Evolutionary conservation across 2,113 vertebrate genomes (phyloP), one percentile per base, ranked within the genome.

Genomic region (Mohoua ochrocephala): DNA sequence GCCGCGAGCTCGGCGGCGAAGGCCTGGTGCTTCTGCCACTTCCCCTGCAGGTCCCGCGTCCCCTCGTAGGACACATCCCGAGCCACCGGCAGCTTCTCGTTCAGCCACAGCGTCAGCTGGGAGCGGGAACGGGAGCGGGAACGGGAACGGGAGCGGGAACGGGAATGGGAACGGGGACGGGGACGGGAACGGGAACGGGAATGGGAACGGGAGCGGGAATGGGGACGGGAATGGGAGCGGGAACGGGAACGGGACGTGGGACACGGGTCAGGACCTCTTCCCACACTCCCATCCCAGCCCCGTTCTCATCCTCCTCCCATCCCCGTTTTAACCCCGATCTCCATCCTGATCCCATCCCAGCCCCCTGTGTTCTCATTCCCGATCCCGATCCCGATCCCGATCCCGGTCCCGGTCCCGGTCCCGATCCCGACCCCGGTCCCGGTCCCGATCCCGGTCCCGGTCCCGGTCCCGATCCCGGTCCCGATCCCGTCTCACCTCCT

Each of bases 1-100:
- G 99, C 99, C 9, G 98, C 98, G 94, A 99, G 98, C 93, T 99
- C 99, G 8, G 99, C 99, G 88, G 99, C 98, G 85, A 99, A 99
- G 12, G 98, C 98, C 94, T 99, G 99, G 92, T 99, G 99, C 89
- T 99, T 99, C 76, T 98, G 98, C 99, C 99, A 99, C 63, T 99
- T 99, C 97, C 98, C 99, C 97, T 99, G 99, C 53, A 99, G 98
- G 97, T 99, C 99, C 76, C 98, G 98, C 6, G 98, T 98, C 47
- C 98, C 99, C 17, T 99, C 99, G 15, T 98, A 99, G 33, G 99
- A 99, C 20, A 98, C 98, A 65, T 99, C 99, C 97, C 99, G 99
- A 5, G 99, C 99, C 4, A 98, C 99, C 95, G 99, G 98, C 98
- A 99, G 98, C 98, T 99, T 99, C 97, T 99, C 99, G 28, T 99